Percentiles rank a stretch among this genome's conserved stretches.
Evolutionary conservation across 1,140 invertebrate species (phyloP).

Genomic region (Planococcus citri): DNA sequence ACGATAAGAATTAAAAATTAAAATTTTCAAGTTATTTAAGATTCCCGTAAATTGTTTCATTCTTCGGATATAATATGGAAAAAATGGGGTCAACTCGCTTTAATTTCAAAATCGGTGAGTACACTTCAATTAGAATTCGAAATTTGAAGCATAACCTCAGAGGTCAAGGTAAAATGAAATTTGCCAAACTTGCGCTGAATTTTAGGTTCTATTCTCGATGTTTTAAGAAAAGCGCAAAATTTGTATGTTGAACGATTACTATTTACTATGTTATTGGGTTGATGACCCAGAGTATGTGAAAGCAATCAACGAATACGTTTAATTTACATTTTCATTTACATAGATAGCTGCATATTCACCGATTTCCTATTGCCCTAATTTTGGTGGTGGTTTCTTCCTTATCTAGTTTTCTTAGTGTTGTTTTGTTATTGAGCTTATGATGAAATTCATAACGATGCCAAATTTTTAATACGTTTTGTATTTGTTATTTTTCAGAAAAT

Average conservation of each 20-base stretch:
- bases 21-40: no score
- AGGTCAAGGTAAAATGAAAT: not conserved
- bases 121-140: not conserved
- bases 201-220: not conserved
- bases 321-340: not conserved
- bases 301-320: not conserved
- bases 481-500: not conserved
- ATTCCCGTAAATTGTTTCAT: no score
- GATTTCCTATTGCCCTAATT: constrained; percentile 6
- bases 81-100: no score
- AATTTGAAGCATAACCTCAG: not conserved
- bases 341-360: not conserved
- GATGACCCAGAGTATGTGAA: not conserved
- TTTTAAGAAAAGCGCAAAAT: no score
- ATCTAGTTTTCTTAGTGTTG: not conserved
- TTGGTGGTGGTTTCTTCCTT: not conserved
- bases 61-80: no score
- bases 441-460: not conserved
- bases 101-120: no score
- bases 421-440: not conserved
- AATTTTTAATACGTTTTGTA: not conserved
- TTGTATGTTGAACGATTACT: not conserved
- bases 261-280: not conserved
- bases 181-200: not conserved
- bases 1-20: no score